A percentile compares a stretch with the other conserved stretches of the same genome.
Conservation (phyloP, 2,888 invertebrate species). For the Athalia cordata region DNA sequence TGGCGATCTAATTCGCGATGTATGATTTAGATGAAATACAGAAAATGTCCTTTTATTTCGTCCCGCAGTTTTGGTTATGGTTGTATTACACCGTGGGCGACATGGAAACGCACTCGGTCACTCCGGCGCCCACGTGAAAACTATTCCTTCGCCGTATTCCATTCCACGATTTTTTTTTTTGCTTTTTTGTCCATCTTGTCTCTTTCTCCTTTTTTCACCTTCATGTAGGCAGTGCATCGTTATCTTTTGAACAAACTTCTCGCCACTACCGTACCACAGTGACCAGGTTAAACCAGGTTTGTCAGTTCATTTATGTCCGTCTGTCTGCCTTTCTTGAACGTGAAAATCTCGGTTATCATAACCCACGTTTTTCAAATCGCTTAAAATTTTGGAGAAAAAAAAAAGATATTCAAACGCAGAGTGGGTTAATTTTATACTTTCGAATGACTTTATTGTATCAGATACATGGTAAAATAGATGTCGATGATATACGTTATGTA, state of each 20-base stretch:
- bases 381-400: too few species aligned
- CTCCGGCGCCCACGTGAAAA: conserved; percentile 37
- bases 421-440: too few species aligned
- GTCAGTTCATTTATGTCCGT: background rate
- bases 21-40: background rate
- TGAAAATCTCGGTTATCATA: background rate
- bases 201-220: conserved; percentile 15
- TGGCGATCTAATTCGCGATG: background rate
- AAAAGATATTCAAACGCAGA: too few species aligned
- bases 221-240: conserved; percentile 47
- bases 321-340: conserved; percentile 1
- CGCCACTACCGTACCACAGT: conserved; percentile 37
- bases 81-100: conserved; percentile 18
- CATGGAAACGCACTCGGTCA: conserved; percentile 22
- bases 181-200: conserved; percentile 2
- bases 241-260: conserved; percentile 46
- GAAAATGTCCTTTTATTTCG: conserved; percentile 8
- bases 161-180: conserved; percentile 16
- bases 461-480: too few species aligned
- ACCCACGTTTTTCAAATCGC: background rate
- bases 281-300: background rate
- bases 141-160: background rate
- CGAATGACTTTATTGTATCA: too few species aligned
- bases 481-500: too few species aligned
- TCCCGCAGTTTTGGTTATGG: background rate